Base-by-base conservation (phyloP, 1,140 invertebrate species). In the Drosophila serrata region DNA sequence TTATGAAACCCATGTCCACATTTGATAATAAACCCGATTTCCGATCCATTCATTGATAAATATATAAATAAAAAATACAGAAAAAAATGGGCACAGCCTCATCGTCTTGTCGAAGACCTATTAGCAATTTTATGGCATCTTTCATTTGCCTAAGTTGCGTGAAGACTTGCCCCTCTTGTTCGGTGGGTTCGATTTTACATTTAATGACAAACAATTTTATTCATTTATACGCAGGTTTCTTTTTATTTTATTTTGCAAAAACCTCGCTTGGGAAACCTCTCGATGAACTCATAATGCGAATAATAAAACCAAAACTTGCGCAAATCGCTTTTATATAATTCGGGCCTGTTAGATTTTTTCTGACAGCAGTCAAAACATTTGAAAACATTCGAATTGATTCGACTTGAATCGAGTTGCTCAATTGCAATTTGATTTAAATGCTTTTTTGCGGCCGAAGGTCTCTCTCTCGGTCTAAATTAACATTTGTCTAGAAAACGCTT, bases 91-190 rank as follows among this genome's bases (percentile, higher is more conserved):
- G 63, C 64, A 77, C 73, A 79, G 59, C 64, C 51, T 61, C 56
- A 53, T 46, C 56, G 58, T 46, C 37, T 12, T 11, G 11, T 33
- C 35, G 29, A 22, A 60, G 37, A 40, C 63, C 75, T 82, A 79
- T 87, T 88, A 87, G 82, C 76, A 74, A 80, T 87, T 87, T 87
- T 77, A 88, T 77, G 84, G 67, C 57, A 58, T 88, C 72, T 88
- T 84, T 80, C 82, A 82, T 82, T 87, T 79, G 82, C 79, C 78
- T 86, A 79, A 85, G 78, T 85, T 85, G 78, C 82, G 63, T 81
- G 67, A 86, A 85, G 61, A 53, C 6, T 6, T 7, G 31, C 12
- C 17, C 12, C 17, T 22, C 49, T 58, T 22, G 46, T 27, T 35
- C 11, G 9, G 19, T 53, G 35, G 24, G n/a, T 43, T 61, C 58